Evolutionary conservation across 2,797 vertebrate genomes (phyloP), one percentile per base, ranked within the genome.

Genomic region (Gymnopithys bicolor): DNA sequence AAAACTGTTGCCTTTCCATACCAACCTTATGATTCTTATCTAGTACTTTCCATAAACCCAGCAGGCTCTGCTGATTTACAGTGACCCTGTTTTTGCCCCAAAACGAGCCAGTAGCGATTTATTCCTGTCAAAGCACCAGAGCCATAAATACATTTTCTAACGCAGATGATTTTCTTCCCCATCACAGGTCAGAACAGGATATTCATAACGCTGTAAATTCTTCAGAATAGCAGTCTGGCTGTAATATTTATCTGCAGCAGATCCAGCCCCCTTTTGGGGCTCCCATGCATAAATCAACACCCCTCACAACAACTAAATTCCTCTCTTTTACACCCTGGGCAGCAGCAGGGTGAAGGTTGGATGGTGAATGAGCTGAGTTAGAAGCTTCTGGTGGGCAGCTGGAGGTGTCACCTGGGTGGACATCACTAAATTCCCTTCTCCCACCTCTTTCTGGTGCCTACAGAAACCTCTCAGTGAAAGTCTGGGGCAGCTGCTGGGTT

Each of bases 171-270:
- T 89, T 87, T 51, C 92, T 86, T 93, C 71, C 88, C 63, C 70
- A 67, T 63, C 84, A 46, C 90, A 70, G 83, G 86, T 89, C 93
- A 87, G 92, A 84, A 84, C 53, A 66, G 7, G 35, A 66, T 58
- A 82, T 86, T 86, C 92, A 73, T 73, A 56, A 77, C 3, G 52
- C 84, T 89, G 74, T 95, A 92, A 95, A 93, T 88, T 73, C 80
- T 90, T 84, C 52, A 32, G 74, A 68, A 43, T 11, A 59, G 62
- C 5, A 5, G 51, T 22, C 85, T 41, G 49, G 28, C 64, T 7
- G 11, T 43, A 48, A 71, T 80, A 46, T 86, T 68, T 85, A 32
- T 66, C 83, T 81, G 67, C 55, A 43, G 23, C 3, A 49, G 43
- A 66, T 41, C 79, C 46, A 91, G n/a, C 73, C 81, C 63, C 18